These are phyloP conservation scores for Apteryx owenii DNA, from an alignment of 2,113 vertebrate species.

Conservation along the genomic window DNA sequence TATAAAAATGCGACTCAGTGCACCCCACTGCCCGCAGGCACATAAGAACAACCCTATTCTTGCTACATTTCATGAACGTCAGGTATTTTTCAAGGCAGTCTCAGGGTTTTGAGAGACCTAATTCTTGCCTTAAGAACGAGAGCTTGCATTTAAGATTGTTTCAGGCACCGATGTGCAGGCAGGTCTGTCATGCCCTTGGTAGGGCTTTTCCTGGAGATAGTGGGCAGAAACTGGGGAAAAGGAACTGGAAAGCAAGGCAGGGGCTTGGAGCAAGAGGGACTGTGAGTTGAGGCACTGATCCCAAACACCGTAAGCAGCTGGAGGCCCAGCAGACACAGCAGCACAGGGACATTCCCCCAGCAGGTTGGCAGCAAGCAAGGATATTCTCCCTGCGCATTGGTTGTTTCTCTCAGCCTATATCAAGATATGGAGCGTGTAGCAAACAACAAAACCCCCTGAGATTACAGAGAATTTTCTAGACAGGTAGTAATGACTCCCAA, in stretches of 20 bases:
- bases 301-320: background rate
- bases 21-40: background rate
- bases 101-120: background rate
- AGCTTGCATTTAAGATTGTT: background rate
- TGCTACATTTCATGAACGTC: background rate
- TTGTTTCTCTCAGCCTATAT: too few relatives aligned
- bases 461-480: background rate
- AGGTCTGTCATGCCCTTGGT: background rate
- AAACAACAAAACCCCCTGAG: background rate
- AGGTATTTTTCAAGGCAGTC: background rate
- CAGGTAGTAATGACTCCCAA: background rate
- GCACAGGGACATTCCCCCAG: too few relatives aligned
- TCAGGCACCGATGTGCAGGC: background rate
- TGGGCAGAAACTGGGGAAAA: background rate
- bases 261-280: background rate
- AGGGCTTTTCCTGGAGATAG: background rate
- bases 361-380: too few relatives aligned
- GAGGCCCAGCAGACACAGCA: too few relatives aligned
- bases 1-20: background rate
- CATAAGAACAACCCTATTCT: background rate
- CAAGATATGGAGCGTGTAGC: too few relatives aligned
- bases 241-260: background rate
- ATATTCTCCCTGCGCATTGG: too few relatives aligned
- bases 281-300: background rate
- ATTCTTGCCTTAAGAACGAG: background rate